Percentiles rank a stretch among this genome's conserved stretches.
phyloP scores from a whole-genome alignment of 2,113 vertebrate genomes.

The Embiotoca jacksoni region DNA sequence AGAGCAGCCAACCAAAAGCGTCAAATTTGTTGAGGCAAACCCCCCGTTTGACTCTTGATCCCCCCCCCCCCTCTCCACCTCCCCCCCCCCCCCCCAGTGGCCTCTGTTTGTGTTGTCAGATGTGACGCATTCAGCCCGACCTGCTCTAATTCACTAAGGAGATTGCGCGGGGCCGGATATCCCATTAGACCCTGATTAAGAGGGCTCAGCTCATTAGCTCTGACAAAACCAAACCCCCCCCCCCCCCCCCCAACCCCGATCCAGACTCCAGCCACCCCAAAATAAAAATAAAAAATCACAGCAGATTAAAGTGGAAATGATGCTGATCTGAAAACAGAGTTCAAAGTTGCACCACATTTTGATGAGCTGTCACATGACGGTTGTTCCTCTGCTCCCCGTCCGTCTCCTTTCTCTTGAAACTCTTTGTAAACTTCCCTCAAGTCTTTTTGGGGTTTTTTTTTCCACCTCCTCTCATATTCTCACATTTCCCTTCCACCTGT shows the following conservation, averaged over 20 bases:
- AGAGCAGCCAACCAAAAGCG: not conserved
- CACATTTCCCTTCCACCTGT: constrained; percentile 50
- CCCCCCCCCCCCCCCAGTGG: not conserved
- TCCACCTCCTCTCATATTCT: constrained; percentile 22
- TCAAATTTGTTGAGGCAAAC: not conserved
- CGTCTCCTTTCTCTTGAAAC: too few relatives aligned
- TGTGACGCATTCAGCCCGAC: constrained; percentile 80
- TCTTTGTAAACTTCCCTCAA: not conserved
- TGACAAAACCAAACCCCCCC: constrained; percentile 75
- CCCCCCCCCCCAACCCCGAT: constrained; percentile 30
- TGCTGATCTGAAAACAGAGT: too few relatives aligned
- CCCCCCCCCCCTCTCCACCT: constrained; percentile 1
- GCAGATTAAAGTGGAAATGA: too few relatives aligned
- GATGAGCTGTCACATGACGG: too few relatives aligned
- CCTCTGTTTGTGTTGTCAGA: constrained; percentile 41
- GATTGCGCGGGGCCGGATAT: constrained; percentile 83
- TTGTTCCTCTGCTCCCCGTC: too few relatives aligned
- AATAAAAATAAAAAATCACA: not conserved
- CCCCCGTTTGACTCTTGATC: constrained; percentile 52
- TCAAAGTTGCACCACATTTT: too few relatives aligned
- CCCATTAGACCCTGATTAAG: constrained; percentile 82
- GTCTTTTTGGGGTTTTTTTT: not conserved
- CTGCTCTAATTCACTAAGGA: constrained; percentile 83
- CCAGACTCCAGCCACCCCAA: constrained; percentile 9
- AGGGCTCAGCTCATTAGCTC: constrained; percentile 83